Percentiles rank a stretch among this genome's conserved stretches.
These are phyloP conservation scores for Illadopsis cleaveri DNA, from an alignment of 2,113 vertebrate species.

Conservation along the genomic window DNA sequence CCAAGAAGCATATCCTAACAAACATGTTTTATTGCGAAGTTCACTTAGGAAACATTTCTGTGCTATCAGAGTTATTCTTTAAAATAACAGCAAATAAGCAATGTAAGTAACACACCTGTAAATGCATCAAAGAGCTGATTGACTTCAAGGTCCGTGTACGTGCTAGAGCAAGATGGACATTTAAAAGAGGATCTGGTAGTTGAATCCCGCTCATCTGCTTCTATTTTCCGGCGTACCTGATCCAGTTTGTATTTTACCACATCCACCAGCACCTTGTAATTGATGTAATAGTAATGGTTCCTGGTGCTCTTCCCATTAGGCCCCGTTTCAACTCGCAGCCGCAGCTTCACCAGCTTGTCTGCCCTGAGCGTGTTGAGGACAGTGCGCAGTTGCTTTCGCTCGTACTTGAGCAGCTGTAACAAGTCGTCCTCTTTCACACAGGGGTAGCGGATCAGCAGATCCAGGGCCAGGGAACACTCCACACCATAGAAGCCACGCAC, in stretches of 20 bases:
- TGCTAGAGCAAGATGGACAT: slow-evolving; percentile 61
- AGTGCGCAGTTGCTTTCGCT: slow-evolving; percentile 28
- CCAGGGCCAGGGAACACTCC: slow-evolving; percentile 47
- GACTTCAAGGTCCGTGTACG: slow-evolving; percentile 65
- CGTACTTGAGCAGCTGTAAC: slow-evolving; percentile 56
- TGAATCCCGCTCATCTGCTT: slow-evolving; percentile 55
- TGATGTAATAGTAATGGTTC: slow-evolving; percentile 71
- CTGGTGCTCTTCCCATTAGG: slow-evolving; percentile 46
- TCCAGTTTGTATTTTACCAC: slow-evolving; percentile 72
- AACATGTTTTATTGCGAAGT: not conserved
- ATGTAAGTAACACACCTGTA: slow-evolving; percentile 32
- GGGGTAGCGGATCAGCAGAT: slow-evolving; percentile 40
- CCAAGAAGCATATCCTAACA: not conserved
- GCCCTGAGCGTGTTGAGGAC: slow-evolving; percentile 55
- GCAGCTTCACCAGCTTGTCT: slow-evolving; percentile 63
- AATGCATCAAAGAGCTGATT: slow-evolving; percentile 68
- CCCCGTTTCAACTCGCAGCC: slow-evolving; percentile 18
- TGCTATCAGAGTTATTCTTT: not conserved
- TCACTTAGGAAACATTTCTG: rapidly evolving
- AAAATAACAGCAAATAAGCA: not conserved
- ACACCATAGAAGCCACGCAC: slow-evolving; percentile 57
- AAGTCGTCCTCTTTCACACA: slow-evolving; percentile 70
- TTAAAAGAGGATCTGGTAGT: slow-evolving; percentile 67
- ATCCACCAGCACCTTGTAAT: slow-evolving; percentile 71
- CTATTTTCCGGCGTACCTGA: slow-evolving; percentile 58